These are phyloP conservation scores for Platysteira castanea DNA, from an alignment of 2,113 vertebrate species.

Conservation along the genomic window DNA sequence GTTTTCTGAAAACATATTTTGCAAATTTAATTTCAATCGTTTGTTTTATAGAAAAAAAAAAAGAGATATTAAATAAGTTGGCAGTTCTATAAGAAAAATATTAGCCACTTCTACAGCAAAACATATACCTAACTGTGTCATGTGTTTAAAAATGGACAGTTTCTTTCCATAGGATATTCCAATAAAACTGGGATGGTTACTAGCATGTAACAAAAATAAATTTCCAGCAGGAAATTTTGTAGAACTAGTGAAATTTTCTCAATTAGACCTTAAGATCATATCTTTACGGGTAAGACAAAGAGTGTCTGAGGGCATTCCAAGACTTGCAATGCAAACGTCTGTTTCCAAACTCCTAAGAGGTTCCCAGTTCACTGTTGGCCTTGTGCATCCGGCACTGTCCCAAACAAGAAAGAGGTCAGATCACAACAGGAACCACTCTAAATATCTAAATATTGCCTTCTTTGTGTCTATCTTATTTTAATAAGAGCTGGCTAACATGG, in stretches of 20 bases:
- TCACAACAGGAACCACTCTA: background rate
- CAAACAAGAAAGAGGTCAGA: background rate
- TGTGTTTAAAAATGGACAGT: background rate
- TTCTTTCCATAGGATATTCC: background rate
- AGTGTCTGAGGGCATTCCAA: background rate
- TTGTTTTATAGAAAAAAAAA: background rate
- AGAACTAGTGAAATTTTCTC: background rate
- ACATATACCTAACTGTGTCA: background rate
- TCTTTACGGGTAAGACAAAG: background rate
- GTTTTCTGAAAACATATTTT: background rate
- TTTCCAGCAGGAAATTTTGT: background rate
- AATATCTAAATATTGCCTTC: background rate
- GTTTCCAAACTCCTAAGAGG: background rate
- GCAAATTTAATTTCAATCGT: background rate
- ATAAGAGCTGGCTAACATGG: background rate
- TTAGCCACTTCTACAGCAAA: background rate
- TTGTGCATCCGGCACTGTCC: background rate
- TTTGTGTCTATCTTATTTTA: background rate
- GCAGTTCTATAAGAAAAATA: background rate
- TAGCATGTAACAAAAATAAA: background rate
- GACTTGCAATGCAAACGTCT: background rate
- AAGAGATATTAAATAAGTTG: background rate
- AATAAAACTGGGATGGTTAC: background rate
- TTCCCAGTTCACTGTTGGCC: background rate
- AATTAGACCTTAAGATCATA: background rate